Conservation (phyloP, 2,797 vertebrate genomes). For the Gymnoscopelus microlampas region DNA sequence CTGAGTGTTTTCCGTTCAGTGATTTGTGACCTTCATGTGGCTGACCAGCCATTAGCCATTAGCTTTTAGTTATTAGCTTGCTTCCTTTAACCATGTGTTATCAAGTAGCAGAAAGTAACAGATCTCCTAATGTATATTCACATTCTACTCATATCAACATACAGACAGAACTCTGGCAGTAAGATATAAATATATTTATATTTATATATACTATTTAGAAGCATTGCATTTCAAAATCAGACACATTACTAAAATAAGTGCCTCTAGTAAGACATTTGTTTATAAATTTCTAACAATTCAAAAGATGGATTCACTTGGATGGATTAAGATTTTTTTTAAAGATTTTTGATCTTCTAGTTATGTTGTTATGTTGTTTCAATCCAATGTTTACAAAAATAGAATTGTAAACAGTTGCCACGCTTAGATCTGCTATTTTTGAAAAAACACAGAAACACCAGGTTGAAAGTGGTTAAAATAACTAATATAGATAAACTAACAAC, state of each 20-base stretch:
- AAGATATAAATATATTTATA: neutral
- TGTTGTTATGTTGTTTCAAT: no score
- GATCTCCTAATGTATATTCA: slow-evolving; percentile 36
- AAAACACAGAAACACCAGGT: neutral
- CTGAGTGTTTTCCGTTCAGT: slow-evolving; percentile 25
- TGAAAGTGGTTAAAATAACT: neutral
- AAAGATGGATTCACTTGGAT: no score
- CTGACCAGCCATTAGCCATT: slow-evolving; percentile 52
- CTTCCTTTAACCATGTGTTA: slow-evolving; percentile 39
- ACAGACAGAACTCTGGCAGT: neutral
- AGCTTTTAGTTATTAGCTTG: slow-evolving; percentile 54
- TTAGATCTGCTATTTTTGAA: no score
- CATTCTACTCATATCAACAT: neutral
- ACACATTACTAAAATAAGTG: neutral
- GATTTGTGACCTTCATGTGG: slow-evolving; percentile 54
- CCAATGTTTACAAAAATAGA: neutral
- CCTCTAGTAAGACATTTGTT: no score
- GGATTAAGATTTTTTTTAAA: no score
- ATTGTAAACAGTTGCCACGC: neutral
- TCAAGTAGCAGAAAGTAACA: slow-evolving; percentile 25
- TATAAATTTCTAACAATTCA: no score
- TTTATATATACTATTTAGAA: no score
- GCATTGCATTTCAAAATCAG: neutral
- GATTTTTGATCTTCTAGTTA: no score
- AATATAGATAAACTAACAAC: neutral